A percentile compares a stretch with the other conserved stretches of the same genome.
Conservation (phyloP, 2,113 vertebrate genomes). For the Speoplatyrhinus poulsoni region DNA sequence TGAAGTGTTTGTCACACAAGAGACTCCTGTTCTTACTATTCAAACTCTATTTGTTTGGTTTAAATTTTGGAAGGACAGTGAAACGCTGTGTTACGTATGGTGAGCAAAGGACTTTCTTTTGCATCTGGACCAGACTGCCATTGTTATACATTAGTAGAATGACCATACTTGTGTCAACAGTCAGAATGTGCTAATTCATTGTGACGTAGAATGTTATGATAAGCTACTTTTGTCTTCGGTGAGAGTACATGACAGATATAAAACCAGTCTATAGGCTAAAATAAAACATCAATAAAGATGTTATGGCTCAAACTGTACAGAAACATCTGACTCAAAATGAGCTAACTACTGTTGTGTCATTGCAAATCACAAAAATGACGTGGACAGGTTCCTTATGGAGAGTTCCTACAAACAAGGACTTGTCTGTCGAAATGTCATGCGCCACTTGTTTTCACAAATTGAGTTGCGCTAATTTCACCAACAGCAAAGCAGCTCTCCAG, state of each 20-base stretch:
- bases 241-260: no score
- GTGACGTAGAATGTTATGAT: no score
- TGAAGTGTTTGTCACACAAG: not conserved
- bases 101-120: no score
- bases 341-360: slow-evolving; percentile 28
- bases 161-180: no score
- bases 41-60: not conserved
- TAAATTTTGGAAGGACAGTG: not conserved
- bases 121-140: no score
- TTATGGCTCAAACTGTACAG: no score
- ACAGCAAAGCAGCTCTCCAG: slow-evolving; percentile 26
- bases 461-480: slow-evolving; percentile 56
- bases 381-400: slow-evolving; percentile 32
- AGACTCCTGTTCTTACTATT: not conserved
- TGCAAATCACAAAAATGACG: slow-evolving; percentile 3
- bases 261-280: no score
- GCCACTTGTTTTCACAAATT: slow-evolving; percentile 62
- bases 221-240: no score
- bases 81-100: not conserved
- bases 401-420: slow-evolving; percentile 49
- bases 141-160: no score
- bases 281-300: no score
- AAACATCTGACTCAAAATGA: no score
- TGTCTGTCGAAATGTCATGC: slow-evolving; percentile 52
- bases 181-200: no score